Conservation (phyloP, 2,888 invertebrate species). For the Diarsia dahlii region DNA sequence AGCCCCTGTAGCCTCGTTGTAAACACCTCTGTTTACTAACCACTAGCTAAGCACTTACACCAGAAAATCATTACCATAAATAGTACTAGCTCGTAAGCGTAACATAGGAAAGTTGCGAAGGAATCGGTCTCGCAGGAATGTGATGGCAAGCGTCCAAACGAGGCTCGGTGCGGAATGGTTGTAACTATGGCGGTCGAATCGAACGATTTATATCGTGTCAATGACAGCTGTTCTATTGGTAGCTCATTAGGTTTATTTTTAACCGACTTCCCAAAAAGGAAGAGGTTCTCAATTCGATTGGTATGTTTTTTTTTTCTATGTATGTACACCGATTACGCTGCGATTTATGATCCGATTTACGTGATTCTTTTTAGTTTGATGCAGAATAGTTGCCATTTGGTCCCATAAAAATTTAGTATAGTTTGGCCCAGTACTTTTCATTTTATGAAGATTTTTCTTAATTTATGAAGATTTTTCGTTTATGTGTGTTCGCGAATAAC, state of each 20-base stretch:
- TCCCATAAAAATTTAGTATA: too few relatives aligned
- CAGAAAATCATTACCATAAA: constrained; percentile 27
- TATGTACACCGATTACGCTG: too few relatives aligned
- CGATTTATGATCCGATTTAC: too few relatives aligned
- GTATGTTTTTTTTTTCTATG: too few relatives aligned
- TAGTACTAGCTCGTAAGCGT: constrained; percentile 1
- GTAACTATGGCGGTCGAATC: not conserved
- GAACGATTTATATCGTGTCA: constrained; percentile 5
- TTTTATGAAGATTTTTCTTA: too few relatives aligned
- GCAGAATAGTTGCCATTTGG: too few relatives aligned
- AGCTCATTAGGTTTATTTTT: not conserved
- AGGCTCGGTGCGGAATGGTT: constrained; percentile 51
- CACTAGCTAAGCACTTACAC: not conserved
- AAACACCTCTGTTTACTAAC: constrained; percentile 5
- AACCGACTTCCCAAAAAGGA: too few relatives aligned
- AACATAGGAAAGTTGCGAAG: constrained; percentile 23
- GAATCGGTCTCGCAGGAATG: constrained; percentile 58
- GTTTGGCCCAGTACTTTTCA: too few relatives aligned
- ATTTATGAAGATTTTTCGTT: too few relatives aligned
- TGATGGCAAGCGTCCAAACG: constrained; percentile 76
- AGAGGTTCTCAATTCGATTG: too few relatives aligned
- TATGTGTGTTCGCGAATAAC: too few relatives aligned
- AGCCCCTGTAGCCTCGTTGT: not conserved
- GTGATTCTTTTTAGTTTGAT: too few relatives aligned
- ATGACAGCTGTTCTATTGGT: not conserved